Percentiles rank a stretch among this genome's conserved stretches.
Evolutionary conservation across 2,888 invertebrate species (phyloP).

Genomic region (Drosophila quinaria): DNA sequence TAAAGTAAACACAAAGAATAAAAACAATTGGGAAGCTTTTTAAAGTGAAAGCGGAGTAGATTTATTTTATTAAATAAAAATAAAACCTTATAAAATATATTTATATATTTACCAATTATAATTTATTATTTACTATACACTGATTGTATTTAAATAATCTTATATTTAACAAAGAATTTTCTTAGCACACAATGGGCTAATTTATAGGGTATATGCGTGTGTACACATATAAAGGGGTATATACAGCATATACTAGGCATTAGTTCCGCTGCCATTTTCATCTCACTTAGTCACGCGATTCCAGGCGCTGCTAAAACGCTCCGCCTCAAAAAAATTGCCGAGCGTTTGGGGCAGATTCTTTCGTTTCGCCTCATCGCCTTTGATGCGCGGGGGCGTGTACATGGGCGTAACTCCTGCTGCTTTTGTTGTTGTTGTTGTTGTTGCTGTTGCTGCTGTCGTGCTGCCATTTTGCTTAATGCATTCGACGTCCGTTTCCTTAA

Average conservation of each 20-base stretch:
- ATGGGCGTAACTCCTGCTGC: conserved; percentile 37
- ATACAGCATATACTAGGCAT: conserved; percentile 5
- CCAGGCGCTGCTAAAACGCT: conserved; percentile 74
- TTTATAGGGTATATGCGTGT: conserved; percentile 4
- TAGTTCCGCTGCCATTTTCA: conserved; percentile 24
- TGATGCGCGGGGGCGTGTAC: conserved; percentile 60
- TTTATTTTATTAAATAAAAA: not conserved
- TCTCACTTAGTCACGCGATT: conserved; percentile 75
- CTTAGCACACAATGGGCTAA: conserved; percentile 61
- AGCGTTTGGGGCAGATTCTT: conserved; percentile 66
- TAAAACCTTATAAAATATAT: not conserved
- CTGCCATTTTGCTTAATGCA: conserved; percentile 34
- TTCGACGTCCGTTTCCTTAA: conserved; percentile 28
- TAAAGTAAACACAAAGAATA: too few species aligned
- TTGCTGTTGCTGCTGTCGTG: conserved; percentile 2
- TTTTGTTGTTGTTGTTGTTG: not conserved
- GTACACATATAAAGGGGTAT: not conserved
- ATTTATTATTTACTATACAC: conserved; percentile 3
- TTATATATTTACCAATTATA: not conserved
- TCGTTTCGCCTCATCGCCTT: conserved; percentile 60
- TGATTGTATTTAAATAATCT: conserved; percentile 7
- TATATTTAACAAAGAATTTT: conserved; percentile 4
- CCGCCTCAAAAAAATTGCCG: conserved; percentile 74
- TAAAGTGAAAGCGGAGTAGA: too few species aligned
- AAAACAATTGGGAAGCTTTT: too few species aligned